Conservation (phyloP, 2,797 vertebrate genomes). For the Lophura swinhoii region DNA sequence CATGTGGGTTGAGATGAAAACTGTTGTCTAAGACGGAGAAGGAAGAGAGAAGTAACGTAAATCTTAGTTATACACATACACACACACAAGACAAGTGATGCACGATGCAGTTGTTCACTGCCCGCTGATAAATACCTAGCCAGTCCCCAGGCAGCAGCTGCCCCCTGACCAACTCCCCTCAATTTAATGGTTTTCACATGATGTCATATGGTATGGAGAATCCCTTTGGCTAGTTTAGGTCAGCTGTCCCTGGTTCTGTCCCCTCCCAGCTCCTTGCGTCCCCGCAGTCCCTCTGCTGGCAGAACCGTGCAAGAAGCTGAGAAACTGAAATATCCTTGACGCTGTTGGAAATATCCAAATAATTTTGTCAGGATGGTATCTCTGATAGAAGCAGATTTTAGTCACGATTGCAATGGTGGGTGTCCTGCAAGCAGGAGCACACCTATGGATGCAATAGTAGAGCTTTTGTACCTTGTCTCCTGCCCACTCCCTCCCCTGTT, state of each 20-base stretch:
- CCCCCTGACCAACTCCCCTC: neutral
- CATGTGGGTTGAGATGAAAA: neutral
- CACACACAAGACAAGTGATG: neutral
- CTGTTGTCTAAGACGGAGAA: neutral
- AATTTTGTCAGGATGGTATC: too few species aligned
- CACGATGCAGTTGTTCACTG: neutral
- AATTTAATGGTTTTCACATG: neutral
- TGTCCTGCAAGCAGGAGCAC: too few species aligned
- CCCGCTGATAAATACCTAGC: too few species aligned
- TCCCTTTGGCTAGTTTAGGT: neutral
- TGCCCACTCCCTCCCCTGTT: too few species aligned
- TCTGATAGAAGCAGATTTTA: too few species aligned
- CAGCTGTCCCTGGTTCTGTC: neutral
- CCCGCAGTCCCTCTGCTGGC: neutral
- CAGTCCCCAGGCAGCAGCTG: neutral
- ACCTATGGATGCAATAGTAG: too few species aligned
- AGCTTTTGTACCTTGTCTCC: too few species aligned
- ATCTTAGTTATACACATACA: neutral
- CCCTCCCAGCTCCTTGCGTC: neutral
- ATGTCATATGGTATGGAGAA: neutral
- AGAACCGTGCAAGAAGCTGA: neutral
- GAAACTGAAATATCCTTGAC: neutral
- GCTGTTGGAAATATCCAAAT: neutral
- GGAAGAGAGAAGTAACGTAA: neutral
- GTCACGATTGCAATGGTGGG: too few species aligned